Percentiles rank a stretch among this genome's conserved stretches.
Evolutionary conservation across 2,113 vertebrate species (phyloP).

Genomic region (Oxygymnocypris stewartii): DNA sequence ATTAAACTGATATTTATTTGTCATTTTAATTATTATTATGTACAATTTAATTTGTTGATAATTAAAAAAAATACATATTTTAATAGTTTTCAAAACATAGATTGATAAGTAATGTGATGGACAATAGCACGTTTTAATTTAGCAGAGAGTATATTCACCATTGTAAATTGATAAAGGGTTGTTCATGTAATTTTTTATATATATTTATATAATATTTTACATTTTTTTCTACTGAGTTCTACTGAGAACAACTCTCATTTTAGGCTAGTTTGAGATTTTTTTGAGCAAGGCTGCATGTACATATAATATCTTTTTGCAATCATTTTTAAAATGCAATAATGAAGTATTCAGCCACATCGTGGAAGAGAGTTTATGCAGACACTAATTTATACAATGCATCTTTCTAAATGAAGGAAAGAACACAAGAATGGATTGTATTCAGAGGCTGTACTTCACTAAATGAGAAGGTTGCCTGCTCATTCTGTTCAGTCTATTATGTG

Average conservation of each 20-base stretch:
- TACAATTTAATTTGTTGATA: background rate
- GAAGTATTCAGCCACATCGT: background rate
- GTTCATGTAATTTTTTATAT: background rate
- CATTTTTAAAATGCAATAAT: background rate
- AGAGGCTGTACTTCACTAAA: constrained; percentile 19
- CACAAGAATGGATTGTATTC: constrained; percentile 12
- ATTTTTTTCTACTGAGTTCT: background rate
- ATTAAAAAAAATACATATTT: background rate
- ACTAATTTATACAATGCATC: background rate
- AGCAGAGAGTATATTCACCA: background rate
- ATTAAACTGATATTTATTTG: background rate
- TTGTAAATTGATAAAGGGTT: background rate
- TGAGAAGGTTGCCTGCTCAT: constrained; percentile 38
- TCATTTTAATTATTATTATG: background rate
- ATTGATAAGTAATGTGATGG: background rate
- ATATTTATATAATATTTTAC: too few relatives aligned
- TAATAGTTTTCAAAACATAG: background rate
- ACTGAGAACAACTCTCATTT: background rate
- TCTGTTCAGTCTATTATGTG: constrained; percentile 8
- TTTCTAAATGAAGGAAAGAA: background rate
- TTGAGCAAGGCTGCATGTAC: background rate
- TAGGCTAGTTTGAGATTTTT: background rate
- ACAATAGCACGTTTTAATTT: background rate
- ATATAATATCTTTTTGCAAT: background rate
- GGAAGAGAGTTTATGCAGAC: background rate